phyloP scores from a whole-genome alignment of 2,888 invertebrate species.

The Stomorhina lunata region DNA sequence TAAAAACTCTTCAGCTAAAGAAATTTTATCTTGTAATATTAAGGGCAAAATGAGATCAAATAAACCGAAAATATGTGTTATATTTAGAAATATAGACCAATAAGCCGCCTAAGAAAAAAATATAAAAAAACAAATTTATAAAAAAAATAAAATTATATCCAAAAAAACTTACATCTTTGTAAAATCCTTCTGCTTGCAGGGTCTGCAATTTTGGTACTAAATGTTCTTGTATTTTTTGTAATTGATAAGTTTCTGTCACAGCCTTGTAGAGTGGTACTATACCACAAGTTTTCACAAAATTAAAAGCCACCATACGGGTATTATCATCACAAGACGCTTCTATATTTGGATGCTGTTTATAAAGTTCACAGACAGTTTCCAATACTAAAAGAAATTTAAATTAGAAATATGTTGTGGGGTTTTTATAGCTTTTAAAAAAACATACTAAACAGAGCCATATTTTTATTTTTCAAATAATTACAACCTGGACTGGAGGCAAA shows the following conservation, averaged over 20 bases:
- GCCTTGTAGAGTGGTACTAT: conserved; percentile 84
- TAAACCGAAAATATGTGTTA: conserved; percentile 85
- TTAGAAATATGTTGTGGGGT: background rate
- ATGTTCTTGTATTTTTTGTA: conserved; percentile 83
- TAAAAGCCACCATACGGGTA: conserved; percentile 87
- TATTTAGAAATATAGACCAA: conserved; percentile 84
- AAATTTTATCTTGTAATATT: conserved; percentile 89
- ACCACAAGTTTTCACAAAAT: conserved; percentile 85
- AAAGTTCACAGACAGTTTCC: conserved; percentile 83
- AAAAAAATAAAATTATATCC: background rate
- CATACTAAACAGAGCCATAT: conserved; percentile 74
- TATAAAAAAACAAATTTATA: conserved; percentile 21
- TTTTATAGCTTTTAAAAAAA: background rate
- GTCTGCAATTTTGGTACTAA: conserved; percentile 84
- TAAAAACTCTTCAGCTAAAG: conserved; percentile 88
- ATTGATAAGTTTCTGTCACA: conserved; percentile 84
- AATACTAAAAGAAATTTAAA: conserved; percentile 79
- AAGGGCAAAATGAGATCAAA: conserved; percentile 88
- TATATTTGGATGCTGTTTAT: conserved; percentile 78
- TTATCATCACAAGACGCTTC: conserved; percentile 80
- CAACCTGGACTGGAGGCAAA: conserved; percentile 79
- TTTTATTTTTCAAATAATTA: conserved; percentile 78
- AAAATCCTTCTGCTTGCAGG: conserved; percentile 82
- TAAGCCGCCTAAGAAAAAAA: conserved; percentile 83
- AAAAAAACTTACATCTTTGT: conserved; percentile 84